A percentile compares a stretch with the other conserved stretches of the same genome.
Evolutionary conservation across 1,140 invertebrate species (phyloP).

Genomic region (Megalopta genalis): DNA sequence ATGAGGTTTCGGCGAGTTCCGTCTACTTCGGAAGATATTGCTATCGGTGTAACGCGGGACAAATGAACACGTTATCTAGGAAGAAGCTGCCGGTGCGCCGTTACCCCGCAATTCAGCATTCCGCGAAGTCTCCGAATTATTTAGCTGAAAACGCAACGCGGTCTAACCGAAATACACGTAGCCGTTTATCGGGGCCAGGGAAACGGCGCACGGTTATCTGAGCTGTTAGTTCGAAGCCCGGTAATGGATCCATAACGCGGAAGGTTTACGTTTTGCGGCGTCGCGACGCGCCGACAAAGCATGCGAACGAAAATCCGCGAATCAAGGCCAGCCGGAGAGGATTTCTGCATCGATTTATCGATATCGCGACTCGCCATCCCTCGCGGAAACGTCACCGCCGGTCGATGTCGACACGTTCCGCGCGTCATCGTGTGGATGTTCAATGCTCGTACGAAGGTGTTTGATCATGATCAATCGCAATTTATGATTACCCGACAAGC

Average conservation of each 20-base stretch:
- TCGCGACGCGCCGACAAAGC: neutral
- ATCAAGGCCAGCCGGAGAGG: neutral
- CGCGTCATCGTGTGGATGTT: neutral
- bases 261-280: neutral
- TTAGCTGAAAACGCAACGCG: neutral
- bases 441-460: neutral
- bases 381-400: neutral
- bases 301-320: neutral
- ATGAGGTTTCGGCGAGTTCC: too few species aligned
- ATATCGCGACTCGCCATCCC: neutral
- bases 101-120: neutral
- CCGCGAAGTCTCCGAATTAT: constrained; percentile 1
- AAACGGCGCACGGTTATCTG: neutral
- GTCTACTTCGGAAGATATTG: too few species aligned
- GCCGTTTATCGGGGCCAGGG: neutral
- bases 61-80: too few species aligned
- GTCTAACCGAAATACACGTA: neutral
- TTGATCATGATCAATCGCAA: neutral
- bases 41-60: too few species aligned
- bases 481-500: too few species aligned
- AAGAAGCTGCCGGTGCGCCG: too few species aligned
- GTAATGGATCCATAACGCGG: constrained; percentile 17
- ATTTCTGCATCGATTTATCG: constrained; percentile 4
- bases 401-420: too few species aligned
- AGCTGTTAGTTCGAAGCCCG: neutral